Base-by-base conservation (phyloP, 2,888 invertebrate species). In the Prenolepis imparis region DNA sequence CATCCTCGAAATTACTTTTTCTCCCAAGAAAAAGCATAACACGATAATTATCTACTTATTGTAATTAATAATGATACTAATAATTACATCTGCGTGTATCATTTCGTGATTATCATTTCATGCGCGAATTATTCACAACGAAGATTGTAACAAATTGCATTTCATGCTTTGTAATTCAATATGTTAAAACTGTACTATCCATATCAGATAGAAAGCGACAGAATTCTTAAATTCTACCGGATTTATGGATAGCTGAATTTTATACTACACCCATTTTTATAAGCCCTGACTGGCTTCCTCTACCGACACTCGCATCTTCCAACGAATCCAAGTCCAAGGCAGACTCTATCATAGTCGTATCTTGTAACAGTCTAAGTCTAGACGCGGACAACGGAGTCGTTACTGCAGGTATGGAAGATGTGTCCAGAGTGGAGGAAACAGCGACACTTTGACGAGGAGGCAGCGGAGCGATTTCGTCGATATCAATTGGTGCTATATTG, bases 321-420 rank as follows among this genome's bases (percentile, higher is more conserved):
- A 98, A 95, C 91, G 98, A 98, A 95, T 98, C 98, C 93, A 98
- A 96, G 96, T 98, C 98, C 89, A 98, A 96, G 82, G 98, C 98
- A 82, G 98, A 98, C 95, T 98, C 98, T 93, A 98, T 98, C 98
- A 98, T 98, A 74, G 98, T 98, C 83, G 98, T 98, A 95, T 98
- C 98, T 94, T 97, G 98, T 92, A 98, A 96, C 92, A 98, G 95
- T 91, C 97, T 96, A 94, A 98, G 95, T 87, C 97, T 96, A 94
- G 97, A 97, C 84, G 97, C 97, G 91, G 92, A 95, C 90, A 93
- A 92, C 86, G 93, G 94, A 70, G 93, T 95, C 83, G 93, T 93
- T 73, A 92, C 93, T 87, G 93, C 92, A 85, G 93, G 91, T 88
- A 93, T 90, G 67, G 87, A 93, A 92, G 90, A 91, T 88, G 87